Conservation (phyloP, 2,797 vertebrate species). For the Fistularia commersonii region DNA sequence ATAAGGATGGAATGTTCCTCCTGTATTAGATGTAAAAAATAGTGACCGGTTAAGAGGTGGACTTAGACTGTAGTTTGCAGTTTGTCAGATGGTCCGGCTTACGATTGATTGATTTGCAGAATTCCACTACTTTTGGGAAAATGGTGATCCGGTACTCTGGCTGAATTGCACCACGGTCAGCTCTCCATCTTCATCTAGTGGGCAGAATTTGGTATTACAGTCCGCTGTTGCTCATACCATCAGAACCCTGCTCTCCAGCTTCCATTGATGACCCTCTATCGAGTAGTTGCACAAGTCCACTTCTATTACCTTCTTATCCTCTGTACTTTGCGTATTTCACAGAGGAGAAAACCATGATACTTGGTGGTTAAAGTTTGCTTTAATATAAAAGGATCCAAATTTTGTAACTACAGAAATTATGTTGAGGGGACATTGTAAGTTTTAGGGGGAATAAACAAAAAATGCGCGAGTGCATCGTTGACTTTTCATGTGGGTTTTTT, state of each 20-base stretch:
- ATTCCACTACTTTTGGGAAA: too few species aligned
- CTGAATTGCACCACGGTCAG: not conserved
- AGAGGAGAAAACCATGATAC: not conserved
- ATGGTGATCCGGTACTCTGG: not conserved
- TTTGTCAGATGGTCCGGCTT: too few species aligned
- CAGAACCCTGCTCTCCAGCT: constrained; percentile 71
- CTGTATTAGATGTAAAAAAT: too few species aligned
- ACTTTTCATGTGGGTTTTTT: constrained; percentile 15
- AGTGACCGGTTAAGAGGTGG: too few species aligned
- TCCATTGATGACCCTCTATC: not conserved
- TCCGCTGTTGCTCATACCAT: constrained; percentile 49
- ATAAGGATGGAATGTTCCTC: too few species aligned
- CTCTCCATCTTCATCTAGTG: constrained; percentile 53
- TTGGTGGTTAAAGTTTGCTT: constrained; percentile 1
- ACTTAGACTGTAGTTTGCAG: too few species aligned
- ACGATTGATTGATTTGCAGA: too few species aligned
- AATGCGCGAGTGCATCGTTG: not conserved
- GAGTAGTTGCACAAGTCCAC: constrained; percentile 8
- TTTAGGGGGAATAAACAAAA: constrained; percentile 8
- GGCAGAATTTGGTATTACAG: constrained; percentile 25
- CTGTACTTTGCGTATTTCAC: not conserved
- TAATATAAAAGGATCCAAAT: not conserved
- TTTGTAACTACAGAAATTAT: not conserved
- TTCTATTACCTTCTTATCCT: not conserved
- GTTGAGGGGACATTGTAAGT: not conserved